Evolutionary conservation across 2,888 invertebrate species (phyloP), one percentile per base, ranked within the genome.

Genomic region (Parascotia fuliginaria): DNA sequence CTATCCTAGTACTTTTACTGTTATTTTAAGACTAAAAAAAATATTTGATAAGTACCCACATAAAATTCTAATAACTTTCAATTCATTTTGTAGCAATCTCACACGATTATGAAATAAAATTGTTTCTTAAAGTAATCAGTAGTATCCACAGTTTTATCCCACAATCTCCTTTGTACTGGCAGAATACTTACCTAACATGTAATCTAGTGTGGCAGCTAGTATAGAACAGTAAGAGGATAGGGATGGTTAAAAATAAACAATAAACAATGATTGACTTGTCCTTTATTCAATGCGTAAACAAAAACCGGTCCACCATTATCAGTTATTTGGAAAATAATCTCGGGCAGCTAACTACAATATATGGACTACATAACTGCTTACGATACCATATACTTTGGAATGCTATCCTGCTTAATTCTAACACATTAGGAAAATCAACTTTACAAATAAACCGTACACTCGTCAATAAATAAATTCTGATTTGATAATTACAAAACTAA

Each of bases 241-340:
- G n/a, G n/a, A n/a, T n/a, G n/a, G 7, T 5, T 16, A 32, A 56
- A 81, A 72, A 63, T 61, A 77, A 75, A 72, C 43, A 22, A 44
- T 31, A 11, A 24, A 42, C 19, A 66, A 70, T 68, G 68, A 68
- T 68, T 78, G 75, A 77, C 69, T 79, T 81, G 86, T 88, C 86
- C 88, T 89, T 89, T 90, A 90, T 86, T 91, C 73, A 80, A 85
- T 84, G 85, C 85, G 79, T 87, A 89, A 92, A 89, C 87, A 87
- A 79, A 89, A 90, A 76, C 87, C 86, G 78, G 85, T 83, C 77
- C 78, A 81, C 75, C 75, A 76, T 70, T 64, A 75, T 69, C 70
- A 70, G 76, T 75, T 77, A 79, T 79, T 77, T 72, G 77, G 77
- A 77, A 80, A 80, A 77, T 79, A 83, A 82, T 82, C 81, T 83